Base-by-base conservation (phyloP, 2,888 invertebrate species). In the Hemicrepidius hirtus region DNA sequence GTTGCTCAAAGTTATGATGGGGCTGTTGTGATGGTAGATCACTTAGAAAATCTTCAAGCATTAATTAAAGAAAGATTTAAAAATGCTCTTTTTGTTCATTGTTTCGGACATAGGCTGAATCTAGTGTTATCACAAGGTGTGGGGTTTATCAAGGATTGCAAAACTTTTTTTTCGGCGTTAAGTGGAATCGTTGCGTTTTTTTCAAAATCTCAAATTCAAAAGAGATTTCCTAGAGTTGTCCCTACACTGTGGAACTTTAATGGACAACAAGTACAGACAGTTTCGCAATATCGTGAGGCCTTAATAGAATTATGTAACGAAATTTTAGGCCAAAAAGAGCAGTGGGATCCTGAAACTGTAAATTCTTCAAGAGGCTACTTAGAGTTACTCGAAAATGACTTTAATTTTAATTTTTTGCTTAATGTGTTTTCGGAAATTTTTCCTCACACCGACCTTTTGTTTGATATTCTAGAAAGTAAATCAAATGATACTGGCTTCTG, bases 1-100 rank as follows among this genome's bases (percentile, higher is more conserved):
- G 68, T 83, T 28, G 81, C 80, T 9, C 82, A 83, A 77, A 82
- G 79, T 20, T 83, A 83, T 65, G 80, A 83, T 63, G 82, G 81
- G 7, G 82, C 80, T 3, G 76, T 80, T 21, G 80, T 83, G 6
- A 79, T 80, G 75, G 71, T 78, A 7, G 79, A 78, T 21, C 74
- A 81, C 40, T 71, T 79, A 20, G 77, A 75, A 28, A 81, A 80
- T n/a, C 77, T 83, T 28, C 83, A 84, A 76, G 70, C 74, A 12
- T 78, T 77, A 76, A 76, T 82, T 10, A 77, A 75, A 70, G 75
- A 80, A 69, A 73, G 57, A 46, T 80, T 62, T 66, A 73, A 73
- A 10, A 55, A 69, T 59, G 82, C 82, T n/a, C 6, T 75, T 10
- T 78, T 75, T 76, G 40, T 77, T 0, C 76, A 75, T 41, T 76